Base-by-base conservation (phyloP, 2,888 invertebrate species). In the Cinara cedri region DNA sequence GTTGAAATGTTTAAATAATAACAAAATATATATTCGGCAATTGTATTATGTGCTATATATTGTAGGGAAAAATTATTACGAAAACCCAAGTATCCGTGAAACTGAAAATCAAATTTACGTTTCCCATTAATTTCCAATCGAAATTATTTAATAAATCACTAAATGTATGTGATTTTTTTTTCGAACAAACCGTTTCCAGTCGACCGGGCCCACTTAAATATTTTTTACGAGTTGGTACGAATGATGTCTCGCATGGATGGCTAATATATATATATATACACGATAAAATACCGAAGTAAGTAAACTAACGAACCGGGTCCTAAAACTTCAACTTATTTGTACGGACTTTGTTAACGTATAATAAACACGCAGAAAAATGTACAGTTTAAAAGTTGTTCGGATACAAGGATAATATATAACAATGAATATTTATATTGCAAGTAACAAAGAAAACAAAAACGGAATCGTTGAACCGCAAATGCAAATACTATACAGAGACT, bases 271-370 rank as follows among this genome's bases (percentile, higher is more conserved):
- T n/a, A n/a, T n/a, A n/a, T n/a, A n/a, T n/a, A n/a, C n/a, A n/a
- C n/a, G n/a, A 70, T 78, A 70, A 70, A 78, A 70, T 62, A 42
- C n/a, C 70, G 13, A 42, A 70, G 16, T 60, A 42, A 70, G 16
- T 60, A 42, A 70, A 60, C 78, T 70, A 78, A 78, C 51, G 78
- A 78, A 68, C 70, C 70, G 78, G 60, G 16, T 42, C 70, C 42
- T 51, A 62, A 51, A 60, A 78, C 78, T 78, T 70, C 21, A 51
- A 70, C 70, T 78, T 51, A 51, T 70, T 70, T 70, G 16, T 21
- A 51, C 44, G 14, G 42, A 51, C 49, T 70, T 62, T 57, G 46
- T 46, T 21, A 68, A 68, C 42, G 54, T 55, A 19, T 19, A 24
- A 34, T 24, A 62, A 51, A 46, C 49, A 70, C 8, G 51, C 49